These are phyloP conservation scores for Labeo catla DNA, from an alignment of 2,113 vertebrate genomes.

Conservation along the genomic window DNA sequence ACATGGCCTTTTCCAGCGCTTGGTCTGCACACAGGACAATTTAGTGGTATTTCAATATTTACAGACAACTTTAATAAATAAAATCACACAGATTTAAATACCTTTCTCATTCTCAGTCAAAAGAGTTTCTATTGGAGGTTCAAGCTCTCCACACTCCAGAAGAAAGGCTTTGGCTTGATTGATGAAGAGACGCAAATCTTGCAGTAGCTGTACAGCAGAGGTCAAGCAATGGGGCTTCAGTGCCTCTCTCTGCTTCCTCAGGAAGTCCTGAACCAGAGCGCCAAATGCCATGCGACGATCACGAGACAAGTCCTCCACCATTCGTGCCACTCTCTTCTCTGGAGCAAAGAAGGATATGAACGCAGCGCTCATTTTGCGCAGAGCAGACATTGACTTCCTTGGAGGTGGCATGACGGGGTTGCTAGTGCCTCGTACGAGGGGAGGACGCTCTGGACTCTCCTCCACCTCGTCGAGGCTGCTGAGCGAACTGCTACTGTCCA, in stretches of 20 bases:
- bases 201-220: constrained; percentile 65
- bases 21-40: constrained; percentile 65
- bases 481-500: constrained; percentile 75
- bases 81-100: constrained; percentile 34
- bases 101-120: constrained; percentile 68
- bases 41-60: not conserved
- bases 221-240: constrained; percentile 26
- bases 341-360: constrained; percentile 76
- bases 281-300: constrained; percentile 72
- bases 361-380: constrained; percentile 74
- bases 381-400: constrained; percentile 59
- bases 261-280: constrained; percentile 74
- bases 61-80: not conserved
- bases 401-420: constrained; percentile 29
- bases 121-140: constrained; percentile 63
- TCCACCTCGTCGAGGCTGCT: constrained; percentile 75
- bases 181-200: constrained; percentile 69
- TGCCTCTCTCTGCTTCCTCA: constrained; percentile 67
- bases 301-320: constrained; percentile 61
- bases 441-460: constrained; percentile 58
- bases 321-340: constrained; percentile 70
- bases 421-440: constrained; percentile 55
- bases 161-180: constrained; percentile 66
- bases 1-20: constrained; percentile 76
- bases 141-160: constrained; percentile 57